Conservation (phyloP, 1,140 invertebrate genomes). For the Bathynomus jamesi region DNA sequence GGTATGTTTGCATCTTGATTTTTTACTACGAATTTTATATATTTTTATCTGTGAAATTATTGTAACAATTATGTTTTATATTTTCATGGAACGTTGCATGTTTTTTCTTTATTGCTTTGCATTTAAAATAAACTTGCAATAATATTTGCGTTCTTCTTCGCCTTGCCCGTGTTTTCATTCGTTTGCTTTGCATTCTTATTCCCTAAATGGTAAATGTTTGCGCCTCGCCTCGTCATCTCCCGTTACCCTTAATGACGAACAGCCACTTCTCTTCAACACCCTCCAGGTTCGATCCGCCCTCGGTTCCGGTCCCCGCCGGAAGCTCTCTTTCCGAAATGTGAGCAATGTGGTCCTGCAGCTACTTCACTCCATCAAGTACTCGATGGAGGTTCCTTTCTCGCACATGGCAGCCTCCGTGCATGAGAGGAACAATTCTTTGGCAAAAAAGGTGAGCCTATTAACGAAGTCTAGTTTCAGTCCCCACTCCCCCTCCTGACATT, state of each 20-base stretch:
- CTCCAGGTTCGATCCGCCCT: constrained; percentile 58
- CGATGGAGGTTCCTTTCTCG: constrained; percentile 83
- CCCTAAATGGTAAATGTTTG: too few species aligned
- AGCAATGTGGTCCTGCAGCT: constrained; percentile 83
- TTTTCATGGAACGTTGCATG: too few species aligned
- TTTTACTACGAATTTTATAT: too few species aligned
- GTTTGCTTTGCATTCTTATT: too few species aligned
- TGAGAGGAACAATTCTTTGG: constrained; percentile 37
- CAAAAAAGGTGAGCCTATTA: constrained; percentile 40
- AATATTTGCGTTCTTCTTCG: too few species aligned
- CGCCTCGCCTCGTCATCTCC: background rate
- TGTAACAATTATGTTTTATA: too few species aligned
- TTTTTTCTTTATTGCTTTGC: too few species aligned
- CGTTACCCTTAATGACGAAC: constrained; percentile 36
- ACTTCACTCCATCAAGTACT: constrained; percentile 83
- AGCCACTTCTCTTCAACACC: constrained; percentile 62
- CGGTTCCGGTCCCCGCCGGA: constrained; percentile 56
- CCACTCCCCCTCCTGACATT: too few species aligned
- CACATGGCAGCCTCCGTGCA: constrained; percentile 63
- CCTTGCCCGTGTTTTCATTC: too few species aligned
- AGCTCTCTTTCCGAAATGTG: constrained; percentile 83
- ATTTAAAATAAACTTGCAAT: too few species aligned
- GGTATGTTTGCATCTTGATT: too few species aligned
- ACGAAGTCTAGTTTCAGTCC: background rate
- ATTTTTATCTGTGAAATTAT: too few species aligned